These are phyloP conservation scores for Hymenochirus boettgeri DNA, from an alignment of 2,113 vertebrate species.

Conservation along the genomic window DNA sequence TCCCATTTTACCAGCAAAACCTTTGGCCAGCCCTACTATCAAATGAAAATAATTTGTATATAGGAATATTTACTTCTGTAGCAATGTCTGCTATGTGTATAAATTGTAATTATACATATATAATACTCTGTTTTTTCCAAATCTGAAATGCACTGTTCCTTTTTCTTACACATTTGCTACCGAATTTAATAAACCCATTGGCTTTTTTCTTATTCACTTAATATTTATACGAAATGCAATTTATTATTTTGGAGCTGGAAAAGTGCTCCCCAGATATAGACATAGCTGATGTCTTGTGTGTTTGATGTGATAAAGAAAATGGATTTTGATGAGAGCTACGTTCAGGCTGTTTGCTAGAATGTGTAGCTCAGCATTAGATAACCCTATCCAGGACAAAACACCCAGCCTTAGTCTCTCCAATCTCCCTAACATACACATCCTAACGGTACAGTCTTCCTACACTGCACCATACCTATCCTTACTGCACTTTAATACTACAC, in stretches of 20 bases:
- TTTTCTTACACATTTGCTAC: not conserved
- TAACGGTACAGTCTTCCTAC: too few species aligned
- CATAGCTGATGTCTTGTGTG: too few species aligned
- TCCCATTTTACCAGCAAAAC: not conserved
- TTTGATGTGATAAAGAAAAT: too few species aligned
- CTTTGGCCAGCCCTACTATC: not conserved
- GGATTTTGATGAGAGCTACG: too few species aligned
- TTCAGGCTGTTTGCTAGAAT: too few species aligned
- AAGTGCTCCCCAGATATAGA: not conserved
- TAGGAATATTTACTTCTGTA: constrained; percentile 19
- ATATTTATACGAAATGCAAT: not conserved
- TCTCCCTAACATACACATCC: too few species aligned
- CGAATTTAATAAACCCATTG: not conserved
- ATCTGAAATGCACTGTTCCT: constrained; percentile 27
- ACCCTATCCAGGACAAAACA: too few species aligned
- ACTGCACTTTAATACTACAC: too few species aligned
- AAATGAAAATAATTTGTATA: constrained; percentile 31
- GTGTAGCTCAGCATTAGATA: too few species aligned
- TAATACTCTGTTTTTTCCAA: constrained; percentile 4
- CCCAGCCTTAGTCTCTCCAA: too few species aligned
- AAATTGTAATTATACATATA: constrained; percentile 17
- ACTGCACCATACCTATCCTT: too few species aligned
- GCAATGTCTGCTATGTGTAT: constrained; percentile 26
- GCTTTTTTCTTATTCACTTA: not conserved
- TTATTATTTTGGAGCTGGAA: not conserved